Evolutionary conservation across 1,140 invertebrate genomes (phyloP).

Genomic region (Sarcophaga bullata): DNA sequence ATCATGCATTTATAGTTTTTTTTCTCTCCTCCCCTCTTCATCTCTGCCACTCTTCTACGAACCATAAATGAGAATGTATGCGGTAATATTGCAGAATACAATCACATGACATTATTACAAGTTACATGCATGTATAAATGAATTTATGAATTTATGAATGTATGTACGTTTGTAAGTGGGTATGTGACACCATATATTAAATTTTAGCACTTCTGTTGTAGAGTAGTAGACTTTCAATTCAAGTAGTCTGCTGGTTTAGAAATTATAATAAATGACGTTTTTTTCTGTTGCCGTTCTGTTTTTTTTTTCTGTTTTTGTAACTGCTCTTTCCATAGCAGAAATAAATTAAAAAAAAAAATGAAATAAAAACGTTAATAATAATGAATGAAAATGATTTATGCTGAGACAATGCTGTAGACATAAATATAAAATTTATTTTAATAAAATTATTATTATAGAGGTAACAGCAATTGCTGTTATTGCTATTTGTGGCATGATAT

Average conservation of each 20-base stretch:
- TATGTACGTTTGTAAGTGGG: neutral
- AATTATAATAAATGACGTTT: slow-evolving; percentile 21
- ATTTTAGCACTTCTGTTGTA: slow-evolving; percentile 2
- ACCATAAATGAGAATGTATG: no score
- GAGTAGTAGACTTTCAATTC: slow-evolving; percentile 11
- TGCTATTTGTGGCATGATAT: no score
- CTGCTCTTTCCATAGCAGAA: neutral
- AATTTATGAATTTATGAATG: neutral
- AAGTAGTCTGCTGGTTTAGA: slow-evolving; percentile 13
- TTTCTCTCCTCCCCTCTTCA: no score
- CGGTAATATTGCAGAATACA: no score
- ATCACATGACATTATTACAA: neutral
- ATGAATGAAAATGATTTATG: slow-evolving; percentile 13
- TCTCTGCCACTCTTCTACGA: no score
- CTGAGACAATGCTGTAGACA: neutral
- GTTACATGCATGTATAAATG: neutral
- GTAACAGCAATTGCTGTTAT: no score
- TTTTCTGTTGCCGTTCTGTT: no score
- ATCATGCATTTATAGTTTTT: neutral
- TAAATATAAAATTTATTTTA: neutral
- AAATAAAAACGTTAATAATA: slow-evolving; percentile 10
- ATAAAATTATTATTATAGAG: no score
- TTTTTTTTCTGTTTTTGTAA: neutral
- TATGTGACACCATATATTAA: neutral
- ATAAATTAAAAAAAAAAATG: neutral